These are phyloP conservation scores for Bombus ignitus DNA, from an alignment of 1,140 invertebrate species.

Conservation along the genomic window DNA sequence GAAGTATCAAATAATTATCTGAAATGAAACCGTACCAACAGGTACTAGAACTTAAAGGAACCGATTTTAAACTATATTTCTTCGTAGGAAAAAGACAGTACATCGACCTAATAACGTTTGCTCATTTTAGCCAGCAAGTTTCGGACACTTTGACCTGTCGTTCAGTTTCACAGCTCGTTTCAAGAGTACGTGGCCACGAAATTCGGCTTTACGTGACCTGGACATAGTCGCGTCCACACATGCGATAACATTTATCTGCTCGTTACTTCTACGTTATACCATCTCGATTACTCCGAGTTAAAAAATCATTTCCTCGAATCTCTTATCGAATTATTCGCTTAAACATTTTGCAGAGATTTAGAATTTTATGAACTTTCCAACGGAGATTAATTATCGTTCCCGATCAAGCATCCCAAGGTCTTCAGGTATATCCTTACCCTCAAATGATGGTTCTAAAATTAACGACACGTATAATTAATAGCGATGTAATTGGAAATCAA, in stretches of 20 bases:
- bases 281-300: conserved; percentile 27
- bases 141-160: conserved; percentile 47
- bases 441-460: not conserved
- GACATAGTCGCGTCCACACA: not conserved
- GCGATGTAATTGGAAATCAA: not conserved
- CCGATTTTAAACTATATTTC: not conserved
- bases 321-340: not conserved
- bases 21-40: not conserved
- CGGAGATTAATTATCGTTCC: not conserved
- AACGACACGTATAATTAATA: not conserved
- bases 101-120: not conserved
- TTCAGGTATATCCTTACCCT: not conserved
- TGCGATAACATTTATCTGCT: conserved; percentile 50
- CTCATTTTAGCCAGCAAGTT: conserved; percentile 52
- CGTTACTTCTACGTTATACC: conserved; percentile 42
- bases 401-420: too few species aligned
- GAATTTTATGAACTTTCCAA: not conserved
- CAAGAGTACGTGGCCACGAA: conserved; percentile 55
- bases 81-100: not conserved
- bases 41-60: not conserved
- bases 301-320: too few species aligned
- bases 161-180: conserved; percentile 64
- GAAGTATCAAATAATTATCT: not conserved
- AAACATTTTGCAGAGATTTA: not conserved
- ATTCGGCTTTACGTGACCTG: conserved; percentile 65